Base-by-base conservation (phyloP, 2,888 invertebrate genomes). In the Tenthredo scrophulariae region DNA sequence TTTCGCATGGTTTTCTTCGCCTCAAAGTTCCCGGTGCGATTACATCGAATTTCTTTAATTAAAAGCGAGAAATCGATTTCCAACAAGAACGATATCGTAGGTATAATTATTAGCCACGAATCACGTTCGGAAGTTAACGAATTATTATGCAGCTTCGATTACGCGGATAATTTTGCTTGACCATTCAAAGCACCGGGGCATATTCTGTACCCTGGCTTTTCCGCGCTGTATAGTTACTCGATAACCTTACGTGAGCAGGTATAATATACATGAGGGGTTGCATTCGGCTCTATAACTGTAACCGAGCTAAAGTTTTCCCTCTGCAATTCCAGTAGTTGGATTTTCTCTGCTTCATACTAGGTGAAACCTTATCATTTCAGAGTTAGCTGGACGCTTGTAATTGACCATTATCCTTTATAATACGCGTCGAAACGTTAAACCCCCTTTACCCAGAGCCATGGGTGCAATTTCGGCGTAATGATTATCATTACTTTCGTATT, bases 321-420 rank as follows among this genome's bases (percentile, higher is more conserved):
- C 10, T 2, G 3, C 3, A 46, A 46, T 15, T 43, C 46, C 46
- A 46, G 46, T 46, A 13, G 46, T 46, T 46, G 4, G 46, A 3
- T 46, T 46, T 46, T 15, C 54, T 15, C 54, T 6, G 6, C 7
- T n/a, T 54, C n/a, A n/a, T 54, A 54, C n/a, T 6, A 5, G 1
- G n/a, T 5, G 54, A 54, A 54, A n/a, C 54, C 54, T 54, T 54
- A 54, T 54, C 54, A 7, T 54, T 18, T 1, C n/a, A n/a, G 18
- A 22, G 72, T 10, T 72, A 43, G 72, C 72, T 40, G 54, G 37
- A 43, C 43, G 72, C 22, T 33, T n/a, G 13, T 72, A 72, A 72
- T 72, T 72, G 37, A 72, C 72, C 72, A 72, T 72, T 40, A 72
- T 2, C 72, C 43, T 43, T 72, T 22, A 72, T 10, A 7, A n/a